These are phyloP conservation scores for Pegoplata infirma DNA, from an alignment of 2,888 invertebrate genomes.

Conservation along the genomic window DNA sequence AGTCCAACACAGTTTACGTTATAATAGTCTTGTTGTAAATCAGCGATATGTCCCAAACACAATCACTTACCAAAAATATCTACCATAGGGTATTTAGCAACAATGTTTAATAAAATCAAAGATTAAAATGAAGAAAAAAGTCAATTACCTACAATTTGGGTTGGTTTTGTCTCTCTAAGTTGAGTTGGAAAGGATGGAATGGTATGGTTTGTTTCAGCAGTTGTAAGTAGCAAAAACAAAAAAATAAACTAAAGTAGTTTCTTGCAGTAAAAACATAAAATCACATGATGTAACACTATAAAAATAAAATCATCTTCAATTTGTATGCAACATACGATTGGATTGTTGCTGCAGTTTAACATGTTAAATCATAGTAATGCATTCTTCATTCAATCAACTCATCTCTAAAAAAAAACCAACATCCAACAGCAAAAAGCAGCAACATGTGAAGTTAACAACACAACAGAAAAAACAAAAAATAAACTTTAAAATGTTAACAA, in stretches of 20 bases:
- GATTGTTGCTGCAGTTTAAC: constrained; percentile 27
- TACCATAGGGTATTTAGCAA: neutral
- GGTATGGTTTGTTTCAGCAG: constrained; percentile 8
- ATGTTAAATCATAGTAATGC: constrained; percentile 34
- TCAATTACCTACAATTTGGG: neutral
- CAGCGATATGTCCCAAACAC: too few species aligned
- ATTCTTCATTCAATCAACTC: neutral
- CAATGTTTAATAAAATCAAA: neutral
- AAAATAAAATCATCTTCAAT: constrained; percentile 57
- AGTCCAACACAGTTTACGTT: too few species aligned
- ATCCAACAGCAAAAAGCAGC: neutral
- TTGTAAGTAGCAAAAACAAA: too few species aligned
- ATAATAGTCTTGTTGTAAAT: neutral
- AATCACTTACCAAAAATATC: too few species aligned
- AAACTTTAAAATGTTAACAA: constrained; percentile 24
- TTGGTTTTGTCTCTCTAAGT: constrained; percentile 3
- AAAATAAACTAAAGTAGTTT: neutral
- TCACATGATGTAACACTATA: constrained; percentile 42
- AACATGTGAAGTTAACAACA: neutral
- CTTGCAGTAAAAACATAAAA: neutral
- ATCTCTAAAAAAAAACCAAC: neutral
- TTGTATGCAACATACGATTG: constrained; percentile 27
- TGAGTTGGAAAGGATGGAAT: neutral
- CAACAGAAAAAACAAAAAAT: neutral
- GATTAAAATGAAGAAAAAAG: neutral